phyloP scores from a whole-genome alignment of 2,113 vertebrate genomes.

The Lonchura striata region DNA sequence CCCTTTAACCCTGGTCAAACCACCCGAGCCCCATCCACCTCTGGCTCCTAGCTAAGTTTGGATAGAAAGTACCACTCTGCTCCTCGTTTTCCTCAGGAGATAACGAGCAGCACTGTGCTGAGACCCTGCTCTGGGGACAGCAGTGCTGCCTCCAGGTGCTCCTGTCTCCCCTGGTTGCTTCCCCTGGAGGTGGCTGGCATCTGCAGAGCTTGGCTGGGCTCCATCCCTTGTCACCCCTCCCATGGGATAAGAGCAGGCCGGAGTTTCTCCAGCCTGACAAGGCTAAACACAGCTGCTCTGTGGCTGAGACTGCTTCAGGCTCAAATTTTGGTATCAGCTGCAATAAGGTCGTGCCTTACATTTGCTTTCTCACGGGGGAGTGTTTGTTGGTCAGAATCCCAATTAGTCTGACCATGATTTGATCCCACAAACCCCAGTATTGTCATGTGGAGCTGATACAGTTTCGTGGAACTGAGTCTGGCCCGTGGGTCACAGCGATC shows the following conservation, averaged over 20 bases:
- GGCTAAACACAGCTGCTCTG: conserved; percentile 20
- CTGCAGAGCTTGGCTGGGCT: background rate
- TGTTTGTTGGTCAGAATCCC: conserved; percentile 1
- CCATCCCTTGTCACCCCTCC: background rate
- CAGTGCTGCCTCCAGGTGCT: background rate
- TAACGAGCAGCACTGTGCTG: accelerated
- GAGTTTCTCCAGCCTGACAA: background rate
- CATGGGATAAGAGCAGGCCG: background rate
- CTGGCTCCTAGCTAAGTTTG: background rate
- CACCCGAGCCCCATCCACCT: background rate
- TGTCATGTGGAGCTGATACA: background rate
- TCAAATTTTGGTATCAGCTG: background rate
- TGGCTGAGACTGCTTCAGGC: conserved; percentile 37
- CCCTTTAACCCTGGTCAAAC: background rate
- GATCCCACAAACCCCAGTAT: background rate
- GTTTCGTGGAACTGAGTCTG: background rate
- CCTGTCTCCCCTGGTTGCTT: background rate
- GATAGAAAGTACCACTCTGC: background rate
- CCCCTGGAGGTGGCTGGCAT: background rate
- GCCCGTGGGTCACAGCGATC: accelerated
- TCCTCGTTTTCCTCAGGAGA: background rate
- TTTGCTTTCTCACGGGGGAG: background rate
- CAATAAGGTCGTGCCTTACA: background rate
- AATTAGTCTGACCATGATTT: background rate
- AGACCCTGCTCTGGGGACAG: background rate